Evolutionary conservation across 2,113 vertebrate species (phyloP).

Genomic region (Synodontis membranacea): DNA sequence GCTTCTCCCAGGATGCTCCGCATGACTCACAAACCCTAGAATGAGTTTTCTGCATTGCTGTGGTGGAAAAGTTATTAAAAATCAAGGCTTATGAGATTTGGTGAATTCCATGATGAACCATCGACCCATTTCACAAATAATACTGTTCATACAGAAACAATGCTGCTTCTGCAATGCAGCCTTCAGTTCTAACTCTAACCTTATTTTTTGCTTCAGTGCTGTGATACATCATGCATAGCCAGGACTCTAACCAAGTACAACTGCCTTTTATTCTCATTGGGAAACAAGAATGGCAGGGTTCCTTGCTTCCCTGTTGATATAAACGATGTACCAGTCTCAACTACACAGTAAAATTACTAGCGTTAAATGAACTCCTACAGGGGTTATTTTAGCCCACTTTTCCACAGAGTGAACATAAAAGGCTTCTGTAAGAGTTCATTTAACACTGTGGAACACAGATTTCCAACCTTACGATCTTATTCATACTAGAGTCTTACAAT

Average conservation of each 20-base stretch:
- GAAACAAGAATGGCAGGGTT: slow-evolving; percentile 24
- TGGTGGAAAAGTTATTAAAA: slow-evolving; percentile 34
- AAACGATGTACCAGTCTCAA: slow-evolving; percentile 26
- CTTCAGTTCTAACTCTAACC: slow-evolving; percentile 5
- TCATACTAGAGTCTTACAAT: not conserved
- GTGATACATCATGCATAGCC: slow-evolving; percentile 14
- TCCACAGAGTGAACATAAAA: slow-evolving; percentile 6
- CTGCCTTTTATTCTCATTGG: slow-evolving; percentile 21
- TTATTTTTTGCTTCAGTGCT: slow-evolving; percentile 36
- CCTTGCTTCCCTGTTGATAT: slow-evolving; percentile 18
- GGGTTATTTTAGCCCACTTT: slow-evolving; percentile 9
- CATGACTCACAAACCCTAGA: slow-evolving; percentile 29
- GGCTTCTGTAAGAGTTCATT: slow-evolving; percentile 3
- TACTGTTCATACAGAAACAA: slow-evolving; percentile 26
- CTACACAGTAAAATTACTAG: slow-evolving; percentile 21
- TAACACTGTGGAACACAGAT: slow-evolving; percentile 2
- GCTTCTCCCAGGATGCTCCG: slow-evolving; percentile 9
- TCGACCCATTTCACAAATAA: slow-evolving; percentile 33
- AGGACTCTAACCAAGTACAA: not conserved
- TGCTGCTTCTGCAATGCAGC: not conserved
- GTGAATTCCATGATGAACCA: slow-evolving; percentile 2
- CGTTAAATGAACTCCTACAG: slow-evolving; percentile 10
- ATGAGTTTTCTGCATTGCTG: slow-evolving; percentile 13
- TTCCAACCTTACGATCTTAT: not conserved
- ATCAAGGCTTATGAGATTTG: slow-evolving; percentile 24